Evolutionary conservation across 2,113 vertebrate species (phyloP), one percentile per base, ranked within the genome.

Genomic region (Eclectus roratus): DNA sequence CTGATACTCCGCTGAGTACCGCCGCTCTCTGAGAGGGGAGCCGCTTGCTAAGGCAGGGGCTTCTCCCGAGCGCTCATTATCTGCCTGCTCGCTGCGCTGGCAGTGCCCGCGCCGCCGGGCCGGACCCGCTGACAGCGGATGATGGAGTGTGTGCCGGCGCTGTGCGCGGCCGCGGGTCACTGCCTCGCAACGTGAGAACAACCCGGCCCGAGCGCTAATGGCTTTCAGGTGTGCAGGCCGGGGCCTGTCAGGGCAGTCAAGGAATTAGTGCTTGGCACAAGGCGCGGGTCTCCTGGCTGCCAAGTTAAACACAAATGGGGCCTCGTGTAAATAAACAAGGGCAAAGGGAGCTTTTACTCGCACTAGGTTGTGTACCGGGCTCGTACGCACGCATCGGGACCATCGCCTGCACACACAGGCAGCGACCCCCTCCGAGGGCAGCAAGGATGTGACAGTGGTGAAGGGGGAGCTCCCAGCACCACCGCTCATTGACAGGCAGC

Each of bases 101-200:
- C 82, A 58, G 64, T 93, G 80, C 93, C 85, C 63, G 6, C 89
- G 89, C 79, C 35, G 55, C 91, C 1, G 52, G 78, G 70, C 85
- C 25, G 31, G 55, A 80, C 85, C 64, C 3, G 95, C 94, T 97
- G 95, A 90, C 80, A 78, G 74, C 52, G 68, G 82, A 95, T 98
- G 98, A 98, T 97, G 94, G 94, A 97, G 97, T 94, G 96, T 85
- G 69, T 97, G 97, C 81, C n/a, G 82, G 78, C 44, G 88, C 96
- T 60, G 91, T 95, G 96, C 76, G 41, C 77, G 94, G 96, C 97
- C 68, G 91, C 13, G 95, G 97, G 97, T 98, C 98, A 92, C 91
- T 93, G 96, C 97, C 90, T 97, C 49, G 70, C 93, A 97, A 98
- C 27, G 96, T 97, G 97, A 98, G 97, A 98, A 96, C 96, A 97